Base-by-base conservation (phyloP, 2,113 vertebrate species). In the Condylura cristata region DNA sequence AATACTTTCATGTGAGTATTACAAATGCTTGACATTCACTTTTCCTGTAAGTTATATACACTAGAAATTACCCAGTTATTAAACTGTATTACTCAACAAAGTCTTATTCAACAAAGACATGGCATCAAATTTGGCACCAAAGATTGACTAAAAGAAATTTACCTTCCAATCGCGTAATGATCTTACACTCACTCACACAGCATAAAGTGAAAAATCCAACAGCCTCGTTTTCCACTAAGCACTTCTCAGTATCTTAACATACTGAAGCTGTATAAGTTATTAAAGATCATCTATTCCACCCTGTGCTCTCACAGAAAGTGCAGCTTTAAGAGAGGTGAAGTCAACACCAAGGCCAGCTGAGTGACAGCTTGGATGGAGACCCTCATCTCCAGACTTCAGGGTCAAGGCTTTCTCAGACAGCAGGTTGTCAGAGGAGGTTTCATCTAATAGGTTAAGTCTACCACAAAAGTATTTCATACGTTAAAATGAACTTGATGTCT, bases 111-210 rank as follows among this genome's bases (percentile, higher is more conserved):
- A 92, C 65, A 61, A 26, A 83, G 3, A 81, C 24, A 39, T 14
- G 61, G 58, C 58, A 28, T 87, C 72, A 88, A 91, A 81, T 53
- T 5, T 84, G 39, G 48, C 75, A 82, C 34, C 34, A 93, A 93
- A 95, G 66, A 65, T 0, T 91, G 63, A 16, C 39, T 71, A 14
- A 79, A 84, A 93, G n/a, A 89, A 85, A 85, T 51, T 65, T 87
- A 72, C 28, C 39, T 72, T 24, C 32, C 75, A 80, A 39, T 79
- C 51, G 88, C 13, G 34, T 46, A 65, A 91, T 1, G 2, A 86
- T 11, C 66, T 82, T 65, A 92, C 1, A 70, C 41, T 91, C 53
- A 92, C n/a, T 92, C 16, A 80, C n/a, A 51, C 10, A 4, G 30
- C 72, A 2, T 71, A 74, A 65, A 32, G 34, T 63, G 58, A 78